A percentile compares a stretch with the other conserved stretches of the same genome.
Conservation (phyloP, 2,888 invertebrate species). For the Crepidodera aurea region DNA sequence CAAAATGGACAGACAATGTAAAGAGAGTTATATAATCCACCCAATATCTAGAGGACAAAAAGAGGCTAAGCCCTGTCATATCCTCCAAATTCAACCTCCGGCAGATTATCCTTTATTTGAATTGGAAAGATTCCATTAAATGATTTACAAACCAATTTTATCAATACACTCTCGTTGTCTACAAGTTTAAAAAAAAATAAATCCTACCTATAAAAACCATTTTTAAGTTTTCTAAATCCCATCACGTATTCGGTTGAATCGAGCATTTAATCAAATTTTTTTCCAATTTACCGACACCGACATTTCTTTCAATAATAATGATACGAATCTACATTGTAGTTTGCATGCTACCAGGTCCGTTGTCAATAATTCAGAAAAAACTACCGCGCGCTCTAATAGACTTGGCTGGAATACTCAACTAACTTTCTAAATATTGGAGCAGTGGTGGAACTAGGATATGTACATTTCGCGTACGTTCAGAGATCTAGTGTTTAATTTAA, state of each 20-base stretch:
- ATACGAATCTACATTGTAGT: constrained; percentile 26
- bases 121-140: too few relatives aligned
- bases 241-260: background rate
- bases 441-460: background rate
- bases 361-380: constrained; percentile 30
- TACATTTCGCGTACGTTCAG: too few relatives aligned
- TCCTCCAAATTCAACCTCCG: too few relatives aligned
- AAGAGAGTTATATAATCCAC: too few relatives aligned
- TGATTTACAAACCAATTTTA: too few relatives aligned
- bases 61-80: too few relatives aligned
- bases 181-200: too few relatives aligned
- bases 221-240: background rate
- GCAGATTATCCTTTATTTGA: too few relatives aligned
- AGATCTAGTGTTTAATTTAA: too few relatives aligned
- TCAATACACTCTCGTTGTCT: background rate
- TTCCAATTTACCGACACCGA: background rate
- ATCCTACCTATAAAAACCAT: too few relatives aligned
- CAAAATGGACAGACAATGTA: too few relatives aligned
- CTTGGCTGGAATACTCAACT: constrained; percentile 30
- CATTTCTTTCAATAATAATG: constrained; percentile 20
- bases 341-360: constrained; percentile 24
- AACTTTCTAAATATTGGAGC: background rate
- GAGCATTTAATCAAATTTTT: background rate
- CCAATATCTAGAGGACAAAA: too few relatives aligned
- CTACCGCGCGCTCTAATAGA: constrained; percentile 20